phyloP scores from a whole-genome alignment of 2,113 vertebrate species.

The Nerophis lumbriciformis region DNA sequence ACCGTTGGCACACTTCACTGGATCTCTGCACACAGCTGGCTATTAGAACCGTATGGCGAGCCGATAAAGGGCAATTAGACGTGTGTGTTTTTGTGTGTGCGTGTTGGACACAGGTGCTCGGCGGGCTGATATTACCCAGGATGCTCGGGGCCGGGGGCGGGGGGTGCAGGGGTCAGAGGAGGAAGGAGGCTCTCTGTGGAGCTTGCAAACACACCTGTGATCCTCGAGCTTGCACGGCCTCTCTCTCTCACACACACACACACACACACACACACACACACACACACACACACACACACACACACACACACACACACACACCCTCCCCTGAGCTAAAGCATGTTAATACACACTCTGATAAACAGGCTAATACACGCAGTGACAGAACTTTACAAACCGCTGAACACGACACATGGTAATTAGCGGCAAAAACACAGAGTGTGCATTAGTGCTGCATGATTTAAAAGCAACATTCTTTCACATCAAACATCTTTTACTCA shows the following conservation, averaged over 20 bases:
- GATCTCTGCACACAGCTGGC: conserved; percentile 58
- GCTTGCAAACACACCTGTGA: conserved; percentile 63
- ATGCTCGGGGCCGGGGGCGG: conserved; percentile 40
- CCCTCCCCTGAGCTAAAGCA: conserved; percentile 26
- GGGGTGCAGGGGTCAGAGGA: conserved; percentile 28
- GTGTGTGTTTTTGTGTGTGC: conserved; percentile 28
- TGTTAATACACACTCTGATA: conserved; percentile 64
- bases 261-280: conserved; percentile 22
- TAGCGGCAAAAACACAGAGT: conserved; percentile 10
- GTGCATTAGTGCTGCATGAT: conserved; percentile 5
- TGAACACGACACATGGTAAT: conserved; percentile 37
- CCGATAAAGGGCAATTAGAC: conserved; percentile 50
- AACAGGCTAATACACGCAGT: conserved; percentile 60
- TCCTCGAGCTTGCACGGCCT: conserved; percentile 35
- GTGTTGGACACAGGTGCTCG: conserved; percentile 58
- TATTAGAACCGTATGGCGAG: conserved; percentile 52
- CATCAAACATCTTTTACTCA: neutral
- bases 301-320: conserved; percentile 16
- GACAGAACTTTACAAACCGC: conserved; percentile 46
- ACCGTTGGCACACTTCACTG: conserved; percentile 31
- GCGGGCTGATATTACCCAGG: conserved; percentile 62
- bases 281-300: conserved; percentile 14
- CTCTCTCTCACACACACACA: conserved; percentile 8
- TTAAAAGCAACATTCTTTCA: neutral
- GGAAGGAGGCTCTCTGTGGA: conserved; percentile 51